Evolutionary conservation across 1,140 invertebrate genomes (phyloP).

Genomic region (Hyles vespertilio): DNA sequence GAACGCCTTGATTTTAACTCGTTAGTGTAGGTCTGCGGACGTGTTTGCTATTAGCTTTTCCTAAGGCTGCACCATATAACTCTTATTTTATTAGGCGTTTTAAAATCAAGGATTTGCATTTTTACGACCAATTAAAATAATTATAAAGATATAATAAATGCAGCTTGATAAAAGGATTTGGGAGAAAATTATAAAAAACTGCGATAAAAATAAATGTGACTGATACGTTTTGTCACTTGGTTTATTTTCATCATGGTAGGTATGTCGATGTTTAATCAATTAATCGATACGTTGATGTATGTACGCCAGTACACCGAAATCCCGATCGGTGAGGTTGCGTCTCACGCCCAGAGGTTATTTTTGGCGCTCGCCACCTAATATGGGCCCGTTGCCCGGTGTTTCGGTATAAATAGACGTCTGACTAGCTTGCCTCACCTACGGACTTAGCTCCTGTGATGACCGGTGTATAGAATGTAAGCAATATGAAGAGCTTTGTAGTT

Average conservation of each 20-base stretch:
- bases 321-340: conserved; percentile 26
- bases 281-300: conserved; percentile 2
- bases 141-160: too few relatives aligned
- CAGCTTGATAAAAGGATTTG: too few relatives aligned
- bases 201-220: background rate
- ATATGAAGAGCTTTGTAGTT: too few relatives aligned
- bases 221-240: background rate
- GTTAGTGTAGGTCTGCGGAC: too few relatives aligned
- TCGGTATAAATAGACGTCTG: conserved; percentile 60
- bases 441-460: conserved; percentile 4
- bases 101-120: too few relatives aligned
- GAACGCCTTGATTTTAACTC: too few relatives aligned
- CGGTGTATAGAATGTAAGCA: background rate
- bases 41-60: too few relatives aligned
- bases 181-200: too few relatives aligned
- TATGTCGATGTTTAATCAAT: conserved; percentile 1
- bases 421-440: conserved; percentile 12
- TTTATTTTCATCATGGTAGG: background rate
- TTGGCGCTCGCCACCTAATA: conserved; percentile 63
- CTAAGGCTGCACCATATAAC: too few relatives aligned
- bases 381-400: conserved; percentile 66
- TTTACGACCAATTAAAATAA: too few relatives aligned
- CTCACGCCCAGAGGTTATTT: conserved; percentile 51
- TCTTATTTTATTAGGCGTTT: too few relatives aligned
- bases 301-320: background rate